Evolutionary conservation across 1,140 invertebrate species (phyloP).

Genomic region (Heliconius melpomene): DNA sequence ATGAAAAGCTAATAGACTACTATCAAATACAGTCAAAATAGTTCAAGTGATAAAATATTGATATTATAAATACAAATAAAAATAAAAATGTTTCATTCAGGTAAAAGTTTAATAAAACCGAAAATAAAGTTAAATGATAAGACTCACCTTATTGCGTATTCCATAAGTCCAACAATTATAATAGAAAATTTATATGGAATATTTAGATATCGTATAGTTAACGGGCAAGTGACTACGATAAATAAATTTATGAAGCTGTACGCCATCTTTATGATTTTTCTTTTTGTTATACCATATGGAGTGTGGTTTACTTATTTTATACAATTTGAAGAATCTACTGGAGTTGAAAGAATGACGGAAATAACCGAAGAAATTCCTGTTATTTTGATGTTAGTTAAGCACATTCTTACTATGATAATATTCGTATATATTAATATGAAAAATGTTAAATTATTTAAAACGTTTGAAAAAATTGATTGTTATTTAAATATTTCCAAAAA

Average conservation of each 20-base stretch:
- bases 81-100: background rate
- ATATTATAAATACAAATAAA: background rate
- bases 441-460: background rate
- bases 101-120: background rate
- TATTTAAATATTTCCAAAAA: background rate
- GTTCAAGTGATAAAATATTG: too few species aligned
- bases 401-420: background rate
- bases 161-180: background rate
- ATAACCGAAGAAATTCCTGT: background rate
- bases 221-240: conserved; percentile 37
- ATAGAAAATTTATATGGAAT: conserved; percentile 41
- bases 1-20: background rate
- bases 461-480: background rate
- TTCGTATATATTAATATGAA: background rate
- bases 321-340: background rate
- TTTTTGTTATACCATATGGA: conserved; percentile 24
- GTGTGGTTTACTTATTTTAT: background rate
- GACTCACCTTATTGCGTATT: background rate
- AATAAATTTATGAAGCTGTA: conserved; percentile 47
- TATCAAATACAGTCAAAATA: background rate
- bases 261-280: conserved; percentile 30
- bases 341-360: background rate
- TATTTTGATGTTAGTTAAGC: background rate
- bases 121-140: background rate
- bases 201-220: conserved; percentile 44